Evolutionary conservation across 2,797 vertebrate species (phyloP).

Genomic region (Anas flavirostris): DNA sequence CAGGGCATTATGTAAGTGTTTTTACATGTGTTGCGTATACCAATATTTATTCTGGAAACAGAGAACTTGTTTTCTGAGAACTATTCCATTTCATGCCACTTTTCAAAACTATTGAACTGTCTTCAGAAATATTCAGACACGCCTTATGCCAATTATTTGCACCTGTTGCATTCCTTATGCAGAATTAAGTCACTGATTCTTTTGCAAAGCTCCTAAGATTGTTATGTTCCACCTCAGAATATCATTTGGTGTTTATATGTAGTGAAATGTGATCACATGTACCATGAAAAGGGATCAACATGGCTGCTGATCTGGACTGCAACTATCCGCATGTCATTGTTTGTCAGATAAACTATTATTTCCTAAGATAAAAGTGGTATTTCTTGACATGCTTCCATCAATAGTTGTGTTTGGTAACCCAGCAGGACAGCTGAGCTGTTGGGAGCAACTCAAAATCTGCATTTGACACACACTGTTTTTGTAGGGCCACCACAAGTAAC

Average conservation of each 20-base stretch:
- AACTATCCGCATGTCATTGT: not conserved
- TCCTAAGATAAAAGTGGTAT: not conserved
- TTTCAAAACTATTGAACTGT: conserved; percentile 40
- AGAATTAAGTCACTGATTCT: conserved; percentile 28
- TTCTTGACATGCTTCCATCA: not conserved
- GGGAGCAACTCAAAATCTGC: not conserved
- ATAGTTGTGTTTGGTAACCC: not conserved
- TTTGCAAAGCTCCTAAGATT: not conserved
- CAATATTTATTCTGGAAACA: conserved; percentile 20
- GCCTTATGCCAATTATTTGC: conserved; percentile 43
- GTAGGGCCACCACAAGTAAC: not conserved
- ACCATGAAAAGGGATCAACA: not conserved
- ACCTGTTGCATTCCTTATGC: conserved; percentile 57
- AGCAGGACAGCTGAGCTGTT: not conserved
- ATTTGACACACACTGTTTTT: not conserved
- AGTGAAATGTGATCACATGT: not conserved
- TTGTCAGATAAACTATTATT: not conserved
- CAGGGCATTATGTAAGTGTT: not conserved
- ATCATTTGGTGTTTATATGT: conserved; percentile 12
- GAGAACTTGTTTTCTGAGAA: not conserved
- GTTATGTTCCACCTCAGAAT: conserved; percentile 14
- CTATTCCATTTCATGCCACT: not conserved
- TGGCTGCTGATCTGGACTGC: not conserved
- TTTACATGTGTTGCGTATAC: not conserved
- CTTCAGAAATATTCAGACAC: conserved; percentile 42